Evolutionary conservation across 2,113 vertebrate species (phyloP).

Genomic region (Todiramphus chloris): DNA sequence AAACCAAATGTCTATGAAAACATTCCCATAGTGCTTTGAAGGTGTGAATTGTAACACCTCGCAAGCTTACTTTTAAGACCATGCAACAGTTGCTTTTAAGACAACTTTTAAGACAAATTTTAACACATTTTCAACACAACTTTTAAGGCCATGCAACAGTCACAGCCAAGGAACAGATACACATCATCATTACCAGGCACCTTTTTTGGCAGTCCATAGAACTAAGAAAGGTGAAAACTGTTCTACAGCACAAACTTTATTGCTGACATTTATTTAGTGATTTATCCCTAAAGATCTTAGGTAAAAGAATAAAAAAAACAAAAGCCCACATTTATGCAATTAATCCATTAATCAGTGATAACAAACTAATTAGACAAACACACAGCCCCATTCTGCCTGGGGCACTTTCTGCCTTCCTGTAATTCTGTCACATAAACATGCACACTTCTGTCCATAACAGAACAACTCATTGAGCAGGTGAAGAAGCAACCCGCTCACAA

Average conservation of each 20-base stretch:
- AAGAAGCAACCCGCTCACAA: background rate
- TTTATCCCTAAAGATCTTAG: background rate
- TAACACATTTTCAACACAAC: no score
- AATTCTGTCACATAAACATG: background rate
- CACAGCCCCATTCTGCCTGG: background rate
- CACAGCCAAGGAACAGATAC: background rate
- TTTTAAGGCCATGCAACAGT: background rate
- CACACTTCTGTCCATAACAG: background rate
- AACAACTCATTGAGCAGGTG: background rate
- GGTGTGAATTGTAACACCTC: background rate
- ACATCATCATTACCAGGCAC: no score
- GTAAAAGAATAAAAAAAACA: background rate
- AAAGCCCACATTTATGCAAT: background rate
- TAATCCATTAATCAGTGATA: background rate
- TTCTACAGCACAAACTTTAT: background rate
- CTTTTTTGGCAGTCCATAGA: no score
- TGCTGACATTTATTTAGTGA: background rate
- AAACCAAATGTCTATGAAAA: background rate
- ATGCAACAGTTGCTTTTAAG: background rate
- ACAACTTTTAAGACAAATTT: no score
- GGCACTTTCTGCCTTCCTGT: conserved; percentile 13
- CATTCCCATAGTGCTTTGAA: background rate
- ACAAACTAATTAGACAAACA: background rate
- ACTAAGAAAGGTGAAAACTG: background rate
- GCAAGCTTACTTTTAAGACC: background rate